These are phyloP conservation scores for Eugnorisma glareosa DNA, from an alignment of 2,888 invertebrate genomes.

Conservation along the genomic window DNA sequence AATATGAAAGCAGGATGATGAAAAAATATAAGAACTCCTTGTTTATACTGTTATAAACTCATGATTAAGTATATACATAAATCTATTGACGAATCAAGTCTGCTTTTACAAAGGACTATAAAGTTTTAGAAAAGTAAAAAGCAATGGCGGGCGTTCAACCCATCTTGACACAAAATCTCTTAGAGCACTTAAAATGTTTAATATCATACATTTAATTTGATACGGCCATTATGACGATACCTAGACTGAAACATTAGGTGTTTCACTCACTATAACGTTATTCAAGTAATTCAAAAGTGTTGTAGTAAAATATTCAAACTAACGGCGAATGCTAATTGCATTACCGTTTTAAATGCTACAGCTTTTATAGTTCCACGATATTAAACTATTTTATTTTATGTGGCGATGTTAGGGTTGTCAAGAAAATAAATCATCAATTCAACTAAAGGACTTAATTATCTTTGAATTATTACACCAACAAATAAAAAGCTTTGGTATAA, in stretches of 20 bases:
- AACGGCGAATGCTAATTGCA: constrained; percentile 58
- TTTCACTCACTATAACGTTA: constrained; percentile 38
- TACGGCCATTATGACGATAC: constrained; percentile 36
- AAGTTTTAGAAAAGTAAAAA: neutral
- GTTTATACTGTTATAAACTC: neutral
- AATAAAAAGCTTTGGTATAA: neutral
- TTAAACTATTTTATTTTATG: constrained; percentile 53
- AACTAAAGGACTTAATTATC: neutral
- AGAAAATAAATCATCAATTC: neutral
- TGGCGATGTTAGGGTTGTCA: constrained; percentile 27
- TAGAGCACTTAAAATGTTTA: constrained; percentile 23
- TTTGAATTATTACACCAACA: neutral
- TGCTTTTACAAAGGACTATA: neutral
- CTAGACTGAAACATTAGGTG: constrained; percentile 41
- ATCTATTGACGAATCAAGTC: neutral
- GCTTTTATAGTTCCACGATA: constrained; percentile 51
- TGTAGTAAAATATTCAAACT: constrained; percentile 54
- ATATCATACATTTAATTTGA: constrained; percentile 35
- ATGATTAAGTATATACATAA: neutral
- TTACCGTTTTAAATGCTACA: constrained; percentile 55
- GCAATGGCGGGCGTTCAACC: neutral
- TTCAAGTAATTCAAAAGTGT: constrained; percentile 47
- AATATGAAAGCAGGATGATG: neutral
- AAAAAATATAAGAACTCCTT: neutral
- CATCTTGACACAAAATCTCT: constrained; percentile 6